A percentile compares a stretch with the other conserved stretches of the same genome.
Conservation (phyloP, 2,113 vertebrate genomes). For the Naja naja region DNA sequence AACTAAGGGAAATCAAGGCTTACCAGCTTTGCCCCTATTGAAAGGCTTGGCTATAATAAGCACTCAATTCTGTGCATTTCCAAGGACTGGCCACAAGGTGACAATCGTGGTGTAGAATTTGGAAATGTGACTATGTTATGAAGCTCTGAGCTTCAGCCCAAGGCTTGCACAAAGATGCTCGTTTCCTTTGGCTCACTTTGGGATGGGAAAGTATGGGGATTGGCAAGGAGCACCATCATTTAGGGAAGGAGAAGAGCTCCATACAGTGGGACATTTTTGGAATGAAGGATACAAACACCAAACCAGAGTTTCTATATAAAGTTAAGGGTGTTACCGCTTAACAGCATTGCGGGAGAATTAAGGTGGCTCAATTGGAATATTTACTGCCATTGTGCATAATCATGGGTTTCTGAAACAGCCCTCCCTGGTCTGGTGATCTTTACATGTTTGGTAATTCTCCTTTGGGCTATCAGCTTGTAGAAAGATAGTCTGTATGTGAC, state of each 20-base stretch:
- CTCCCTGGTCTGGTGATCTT: neutral
- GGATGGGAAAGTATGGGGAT: neutral
- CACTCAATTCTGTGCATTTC: slow-evolving; percentile 55
- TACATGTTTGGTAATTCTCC: neutral
- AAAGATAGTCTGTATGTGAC: neutral
- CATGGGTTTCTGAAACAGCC: neutral
- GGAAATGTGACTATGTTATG: neutral
- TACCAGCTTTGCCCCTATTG: slow-evolving; percentile 63
- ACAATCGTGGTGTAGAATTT: slow-evolving; percentile 67
- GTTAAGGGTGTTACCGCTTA: too few relatives aligned
- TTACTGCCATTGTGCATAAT: neutral
- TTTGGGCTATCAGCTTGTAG: neutral
- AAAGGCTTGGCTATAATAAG: slow-evolving; percentile 52
- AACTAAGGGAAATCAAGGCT: slow-evolving; percentile 46
- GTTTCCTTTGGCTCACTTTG: neutral
- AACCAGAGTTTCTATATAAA: neutral
- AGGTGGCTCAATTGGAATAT: neutral
- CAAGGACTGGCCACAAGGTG: slow-evolving; percentile 76
- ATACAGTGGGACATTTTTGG: neutral
- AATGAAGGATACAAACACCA: neutral
- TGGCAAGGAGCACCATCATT: neutral
- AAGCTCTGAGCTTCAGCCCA: neutral
- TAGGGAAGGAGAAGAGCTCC: neutral
- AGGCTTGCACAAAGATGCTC: rapidly evolving
- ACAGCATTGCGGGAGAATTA: neutral